These are phyloP conservation scores for Phylloscopus collybita DNA, from an alignment of 2,797 vertebrate species.

Conservation along the genomic window DNA sequence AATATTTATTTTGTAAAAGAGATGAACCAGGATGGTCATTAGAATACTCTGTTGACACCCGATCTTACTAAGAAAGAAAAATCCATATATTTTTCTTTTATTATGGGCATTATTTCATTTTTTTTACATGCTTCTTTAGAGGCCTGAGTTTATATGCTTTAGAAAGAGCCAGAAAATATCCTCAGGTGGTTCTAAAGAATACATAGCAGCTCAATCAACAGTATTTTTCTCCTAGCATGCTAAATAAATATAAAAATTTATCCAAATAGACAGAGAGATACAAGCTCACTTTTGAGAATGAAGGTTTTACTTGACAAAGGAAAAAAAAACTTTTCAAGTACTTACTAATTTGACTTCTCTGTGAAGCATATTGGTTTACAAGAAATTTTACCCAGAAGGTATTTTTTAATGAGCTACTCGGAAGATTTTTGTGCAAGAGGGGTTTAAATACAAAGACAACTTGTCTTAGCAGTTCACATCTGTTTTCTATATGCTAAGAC, in stretches of 20 bases:
- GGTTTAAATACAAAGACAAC: slow-evolving; percentile 52
- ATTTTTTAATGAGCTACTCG: slow-evolving; percentile 39
- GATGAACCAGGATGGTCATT: neutral
- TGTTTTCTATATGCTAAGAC: slow-evolving; percentile 25
- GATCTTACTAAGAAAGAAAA: neutral
- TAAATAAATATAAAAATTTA: neutral
- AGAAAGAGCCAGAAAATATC: neutral
- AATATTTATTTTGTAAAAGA: neutral
- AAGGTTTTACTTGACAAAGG: neutral
- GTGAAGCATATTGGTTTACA: slow-evolving; percentile 10
- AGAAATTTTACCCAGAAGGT: slow-evolving; percentile 36
- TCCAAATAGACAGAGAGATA: neutral
- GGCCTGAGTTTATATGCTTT: neutral
- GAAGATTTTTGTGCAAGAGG: slow-evolving; percentile 29
- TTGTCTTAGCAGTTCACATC: slow-evolving; percentile 49
- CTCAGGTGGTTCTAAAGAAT: neutral
- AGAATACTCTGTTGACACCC: neutral
- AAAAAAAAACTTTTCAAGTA: slow-evolving; percentile 5
- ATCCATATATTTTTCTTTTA: neutral
- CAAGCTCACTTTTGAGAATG: neutral
- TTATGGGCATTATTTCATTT: neutral
- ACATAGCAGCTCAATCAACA: neutral
- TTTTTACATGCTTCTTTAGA: neutral
- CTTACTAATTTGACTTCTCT: neutral
- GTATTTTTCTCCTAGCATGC: neutral